Percentiles rank a stretch among this genome's conserved stretches.
Evolutionary conservation across 2,113 vertebrate species (phyloP).

Genomic region (Malaclemys terrapin): DNA sequence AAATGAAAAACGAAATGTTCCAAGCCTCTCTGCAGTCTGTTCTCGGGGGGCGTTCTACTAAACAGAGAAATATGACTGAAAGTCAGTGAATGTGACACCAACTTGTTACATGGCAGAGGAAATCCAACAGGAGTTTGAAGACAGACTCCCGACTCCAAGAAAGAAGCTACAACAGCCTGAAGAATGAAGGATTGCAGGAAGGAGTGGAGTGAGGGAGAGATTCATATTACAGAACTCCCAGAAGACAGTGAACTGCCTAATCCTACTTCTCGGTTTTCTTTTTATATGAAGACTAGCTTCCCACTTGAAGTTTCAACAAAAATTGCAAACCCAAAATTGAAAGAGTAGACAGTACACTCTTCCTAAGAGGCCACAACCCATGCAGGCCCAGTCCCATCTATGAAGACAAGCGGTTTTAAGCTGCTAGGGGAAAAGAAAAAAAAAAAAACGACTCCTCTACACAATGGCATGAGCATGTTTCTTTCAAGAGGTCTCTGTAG

Average conservation of each 20-base stretch:
- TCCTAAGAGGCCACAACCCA: slow-evolving; percentile 12
- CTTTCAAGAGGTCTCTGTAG: not conserved
- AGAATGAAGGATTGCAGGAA: not conserved
- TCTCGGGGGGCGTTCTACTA: not conserved
- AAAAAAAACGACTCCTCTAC: not conserved
- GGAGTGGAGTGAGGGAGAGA: not conserved
- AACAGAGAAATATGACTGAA: slow-evolving; percentile 5
- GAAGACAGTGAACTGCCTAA: not conserved
- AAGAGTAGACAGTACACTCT: not conserved
- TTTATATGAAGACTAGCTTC: not conserved
- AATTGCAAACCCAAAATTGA: not conserved
- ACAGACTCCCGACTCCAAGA: not conserved
- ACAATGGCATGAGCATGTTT: not conserved
- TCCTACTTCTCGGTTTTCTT: not conserved
- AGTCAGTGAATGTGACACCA: not conserved
- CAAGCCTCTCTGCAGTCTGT: not conserved
- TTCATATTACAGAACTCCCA: not conserved
- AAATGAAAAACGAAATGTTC: not conserved
- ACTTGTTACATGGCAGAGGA: slow-evolving; percentile 25
- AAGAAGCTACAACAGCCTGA: slow-evolving; percentile 12
- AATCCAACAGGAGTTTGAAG: not conserved
- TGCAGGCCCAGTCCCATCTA: not conserved
- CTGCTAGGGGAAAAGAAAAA: not conserved
- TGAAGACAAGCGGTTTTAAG: slow-evolving; percentile 37
- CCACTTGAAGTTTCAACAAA: not conserved